A percentile compares a stretch with the other conserved stretches of the same genome.
Evolutionary conservation across 1,140 invertebrate genomes (phyloP).

Genomic region (Apis florea): DNA sequence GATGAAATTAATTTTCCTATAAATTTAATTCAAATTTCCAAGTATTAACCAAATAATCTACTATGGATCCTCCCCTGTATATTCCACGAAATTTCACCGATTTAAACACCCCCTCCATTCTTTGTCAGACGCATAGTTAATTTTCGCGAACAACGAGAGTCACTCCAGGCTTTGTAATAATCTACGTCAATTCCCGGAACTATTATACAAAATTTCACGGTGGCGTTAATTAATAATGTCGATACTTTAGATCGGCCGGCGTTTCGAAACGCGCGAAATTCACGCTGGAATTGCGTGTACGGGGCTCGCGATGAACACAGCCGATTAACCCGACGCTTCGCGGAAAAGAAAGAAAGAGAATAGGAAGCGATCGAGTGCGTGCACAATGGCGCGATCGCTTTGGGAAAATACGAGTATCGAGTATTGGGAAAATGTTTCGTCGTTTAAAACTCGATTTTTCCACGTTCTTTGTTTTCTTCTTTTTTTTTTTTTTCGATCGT

Average conservation of each 20-base stretch:
- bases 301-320: not conserved
- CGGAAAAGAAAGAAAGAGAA: constrained; percentile 30
- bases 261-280: constrained; percentile 3
- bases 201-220: constrained; percentile 20
- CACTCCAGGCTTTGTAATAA: constrained; percentile 1
- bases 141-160: not conserved
- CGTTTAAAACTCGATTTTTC: constrained; percentile 27
- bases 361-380: not conserved
- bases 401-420: constrained; percentile 21
- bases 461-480: too few relatives aligned
- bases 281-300: constrained; percentile 4
- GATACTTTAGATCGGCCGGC: constrained; percentile 29
- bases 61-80: too few relatives aligned
- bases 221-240: constrained; percentile 56
- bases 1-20: too few relatives aligned
- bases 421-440: constrained; percentile 37
- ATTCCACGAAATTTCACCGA: not conserved
- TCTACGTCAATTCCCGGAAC: not conserved
- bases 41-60: too few relatives aligned
- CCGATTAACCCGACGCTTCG: constrained; percentile 22
- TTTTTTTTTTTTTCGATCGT: constrained; percentile 5
- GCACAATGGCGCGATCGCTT: not conserved
- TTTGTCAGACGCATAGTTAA: not conserved
- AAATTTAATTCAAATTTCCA: too few relatives aligned
- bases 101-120: not conserved